These are phyloP conservation scores for Nannobrachium achirus DNA, from an alignment of 2,113 vertebrate genomes.

Conservation along the genomic window DNA sequence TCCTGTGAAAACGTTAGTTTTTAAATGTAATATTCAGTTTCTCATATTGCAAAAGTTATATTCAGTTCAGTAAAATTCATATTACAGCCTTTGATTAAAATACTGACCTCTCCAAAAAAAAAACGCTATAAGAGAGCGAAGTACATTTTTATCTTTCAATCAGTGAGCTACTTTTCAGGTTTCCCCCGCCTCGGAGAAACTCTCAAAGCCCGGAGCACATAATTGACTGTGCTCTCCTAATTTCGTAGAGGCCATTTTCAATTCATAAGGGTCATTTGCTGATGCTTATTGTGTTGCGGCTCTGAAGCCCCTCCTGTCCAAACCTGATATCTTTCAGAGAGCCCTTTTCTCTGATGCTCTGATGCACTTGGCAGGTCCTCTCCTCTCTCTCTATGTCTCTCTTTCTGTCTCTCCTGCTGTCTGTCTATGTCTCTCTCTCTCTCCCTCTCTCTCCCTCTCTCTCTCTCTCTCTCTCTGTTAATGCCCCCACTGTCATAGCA, in stretches of 20 bases:
- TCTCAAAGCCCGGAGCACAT: slow-evolving; percentile 44
- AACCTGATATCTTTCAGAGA: slow-evolving; percentile 72
- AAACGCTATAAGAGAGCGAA: background rate
- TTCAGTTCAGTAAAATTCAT: background rate
- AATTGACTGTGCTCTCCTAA: slow-evolving; percentile 53
- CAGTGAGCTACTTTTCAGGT: background rate
- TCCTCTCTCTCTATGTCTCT: slow-evolving; percentile 41
- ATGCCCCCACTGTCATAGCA: slow-evolving; percentile 76
- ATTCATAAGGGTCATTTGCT: slow-evolving; percentile 33
- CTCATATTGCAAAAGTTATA: too few relatives aligned
- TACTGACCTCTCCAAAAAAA: background rate
- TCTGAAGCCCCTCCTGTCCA: slow-evolving; percentile 61
- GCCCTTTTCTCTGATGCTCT: slow-evolving; percentile 63
- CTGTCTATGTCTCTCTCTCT: slow-evolving; percentile 13
- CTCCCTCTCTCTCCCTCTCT: too few relatives aligned
- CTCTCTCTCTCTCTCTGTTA: slow-evolving; percentile 35
- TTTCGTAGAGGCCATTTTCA: slow-evolving; percentile 58
- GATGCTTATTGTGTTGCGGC: slow-evolving; percentile 58
- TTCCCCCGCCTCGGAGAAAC: slow-evolving; percentile 16
- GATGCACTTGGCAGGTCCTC: slow-evolving; percentile 68
- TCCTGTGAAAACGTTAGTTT: background rate
- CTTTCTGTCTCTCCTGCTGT: slow-evolving; percentile 31
- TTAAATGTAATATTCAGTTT: too few relatives aligned
- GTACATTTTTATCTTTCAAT: background rate
- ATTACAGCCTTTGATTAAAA: background rate